phyloP scores from a whole-genome alignment of 2,888 invertebrate species.

The Aphelenchoides bicaudatus region DNA sequence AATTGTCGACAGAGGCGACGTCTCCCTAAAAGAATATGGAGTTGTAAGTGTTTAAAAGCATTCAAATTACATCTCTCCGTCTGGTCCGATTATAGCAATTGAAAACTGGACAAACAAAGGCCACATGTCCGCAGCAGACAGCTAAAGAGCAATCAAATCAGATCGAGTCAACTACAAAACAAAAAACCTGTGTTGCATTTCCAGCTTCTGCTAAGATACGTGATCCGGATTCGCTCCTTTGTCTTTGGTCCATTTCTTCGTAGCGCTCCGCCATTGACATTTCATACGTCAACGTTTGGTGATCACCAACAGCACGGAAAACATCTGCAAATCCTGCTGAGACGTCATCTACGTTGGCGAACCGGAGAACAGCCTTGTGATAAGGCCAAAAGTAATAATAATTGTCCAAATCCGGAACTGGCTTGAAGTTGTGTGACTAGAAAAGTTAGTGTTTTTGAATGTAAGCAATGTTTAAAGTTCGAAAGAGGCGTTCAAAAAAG shows the following conservation, averaged over 20 bases:
- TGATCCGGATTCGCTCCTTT: not conserved
- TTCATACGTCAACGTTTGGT: too few species aligned
- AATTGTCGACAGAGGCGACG: slow-evolving; percentile 27
- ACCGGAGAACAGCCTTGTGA: not conserved
- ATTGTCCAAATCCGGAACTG: slow-evolving; percentile 32
- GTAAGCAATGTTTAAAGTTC: too few species aligned
- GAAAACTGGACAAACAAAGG: slow-evolving; percentile 38
- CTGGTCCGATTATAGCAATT: slow-evolving; percentile 18
- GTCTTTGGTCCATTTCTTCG: not conserved
- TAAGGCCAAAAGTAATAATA: slow-evolving; percentile 39
- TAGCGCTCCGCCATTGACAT: not conserved
- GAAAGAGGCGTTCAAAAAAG: too few species aligned
- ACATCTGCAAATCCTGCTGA: slow-evolving; percentile 13
- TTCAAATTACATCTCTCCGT: slow-evolving; percentile 34
- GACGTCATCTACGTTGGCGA: slow-evolving; percentile 20
- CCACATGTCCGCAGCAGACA: slow-evolving; percentile 25
- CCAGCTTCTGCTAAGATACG: slow-evolving; percentile 17
- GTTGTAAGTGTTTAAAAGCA: too few species aligned
- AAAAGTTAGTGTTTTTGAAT: too few species aligned
- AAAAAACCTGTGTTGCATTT: slow-evolving; percentile 19
- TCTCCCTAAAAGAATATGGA: too few species aligned
- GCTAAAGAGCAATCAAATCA: too few species aligned
- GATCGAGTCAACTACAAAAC: too few species aligned
- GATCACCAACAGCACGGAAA: slow-evolving; percentile 15
- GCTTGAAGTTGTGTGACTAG: slow-evolving; percentile 26